Evolutionary conservation across 2,888 invertebrate genomes (phyloP).

Genomic region (Limenitis arthemis): DNA sequence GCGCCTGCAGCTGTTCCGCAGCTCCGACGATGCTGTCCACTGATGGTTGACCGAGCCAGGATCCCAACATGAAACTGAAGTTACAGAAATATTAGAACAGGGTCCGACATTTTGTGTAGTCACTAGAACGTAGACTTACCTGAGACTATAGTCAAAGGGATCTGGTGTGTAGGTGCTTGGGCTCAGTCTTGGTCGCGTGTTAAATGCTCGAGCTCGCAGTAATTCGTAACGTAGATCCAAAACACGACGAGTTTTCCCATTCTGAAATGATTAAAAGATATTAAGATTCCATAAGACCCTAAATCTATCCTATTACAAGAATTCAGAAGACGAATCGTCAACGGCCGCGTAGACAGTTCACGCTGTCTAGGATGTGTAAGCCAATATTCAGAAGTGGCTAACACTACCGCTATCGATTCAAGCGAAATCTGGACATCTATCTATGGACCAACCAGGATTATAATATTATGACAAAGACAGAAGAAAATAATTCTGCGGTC

Average conservation of each 20-base stretch:
- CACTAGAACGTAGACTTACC: conserved; percentile 53
- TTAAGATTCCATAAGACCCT: too few species aligned
- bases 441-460: too few species aligned
- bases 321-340: too few species aligned
- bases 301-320: too few species aligned
- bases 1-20: conserved; percentile 86
- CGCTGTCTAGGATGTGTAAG: too few species aligned
- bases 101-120: not conserved
- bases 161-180: conserved; percentile 85
- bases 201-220: conserved; percentile 80
- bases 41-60: conserved; percentile 44
- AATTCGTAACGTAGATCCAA: conserved; percentile 88
- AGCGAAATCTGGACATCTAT: too few species aligned
- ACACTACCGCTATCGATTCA: too few species aligned
- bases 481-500: too few species aligned
- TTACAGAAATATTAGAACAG: not conserved
- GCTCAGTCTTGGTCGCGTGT: conserved; percentile 45
- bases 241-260: conserved; percentile 36
- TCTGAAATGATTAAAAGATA: conserved; percentile 1
- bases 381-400: too few species aligned
- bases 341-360: too few species aligned
- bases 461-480: too few species aligned
- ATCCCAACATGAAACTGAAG: conserved; percentile 47
- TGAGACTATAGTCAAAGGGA: conserved; percentile 85
- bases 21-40: conserved; percentile 66